Percentiles rank a stretch among this genome's conserved stretches.
Evolutionary conservation across 2,113 vertebrate genomes (phyloP).

Genomic region (Platysteira castanea): DNA sequence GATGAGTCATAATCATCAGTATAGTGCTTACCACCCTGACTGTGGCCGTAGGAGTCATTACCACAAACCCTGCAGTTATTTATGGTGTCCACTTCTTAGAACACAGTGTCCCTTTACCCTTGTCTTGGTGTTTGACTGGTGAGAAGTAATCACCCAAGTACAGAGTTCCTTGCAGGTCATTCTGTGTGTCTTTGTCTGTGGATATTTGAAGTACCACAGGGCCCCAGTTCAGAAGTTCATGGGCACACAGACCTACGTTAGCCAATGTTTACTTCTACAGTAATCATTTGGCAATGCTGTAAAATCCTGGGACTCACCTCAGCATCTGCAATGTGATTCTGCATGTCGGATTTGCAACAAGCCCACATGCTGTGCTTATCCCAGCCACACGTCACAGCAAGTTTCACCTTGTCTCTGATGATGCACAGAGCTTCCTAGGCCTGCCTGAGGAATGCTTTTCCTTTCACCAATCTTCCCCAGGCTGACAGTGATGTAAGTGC

Average conservation of each 20-base stretch:
- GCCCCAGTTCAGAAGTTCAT: background rate
- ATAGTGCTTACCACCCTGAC: background rate
- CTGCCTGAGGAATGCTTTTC: background rate
- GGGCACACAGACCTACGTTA: accelerated
- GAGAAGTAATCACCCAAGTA: background rate
- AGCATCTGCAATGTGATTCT: background rate
- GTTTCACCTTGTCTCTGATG: background rate
- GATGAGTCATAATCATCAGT: constrained; percentile 18
- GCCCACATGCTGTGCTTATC: background rate
- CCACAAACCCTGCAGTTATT: background rate
- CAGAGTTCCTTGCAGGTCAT: background rate
- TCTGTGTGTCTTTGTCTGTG: background rate
- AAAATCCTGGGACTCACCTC: background rate
- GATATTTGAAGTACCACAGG: background rate
- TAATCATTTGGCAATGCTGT: background rate
- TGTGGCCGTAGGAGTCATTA: background rate
- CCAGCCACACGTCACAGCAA: background rate
- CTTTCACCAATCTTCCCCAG: background rate
- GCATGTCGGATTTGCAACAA: background rate
- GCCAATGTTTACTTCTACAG: background rate
- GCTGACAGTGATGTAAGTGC: background rate
- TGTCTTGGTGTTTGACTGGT: background rate
- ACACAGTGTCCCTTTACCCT: background rate
- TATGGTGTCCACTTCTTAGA: background rate
- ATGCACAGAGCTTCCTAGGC: background rate